A percentile compares a stretch with the other conserved stretches of the same genome.
Evolutionary conservation across 53 echinoderm and acorn worm species (phyloP).

Genomic region (Apostichopus leukothele): DNA sequence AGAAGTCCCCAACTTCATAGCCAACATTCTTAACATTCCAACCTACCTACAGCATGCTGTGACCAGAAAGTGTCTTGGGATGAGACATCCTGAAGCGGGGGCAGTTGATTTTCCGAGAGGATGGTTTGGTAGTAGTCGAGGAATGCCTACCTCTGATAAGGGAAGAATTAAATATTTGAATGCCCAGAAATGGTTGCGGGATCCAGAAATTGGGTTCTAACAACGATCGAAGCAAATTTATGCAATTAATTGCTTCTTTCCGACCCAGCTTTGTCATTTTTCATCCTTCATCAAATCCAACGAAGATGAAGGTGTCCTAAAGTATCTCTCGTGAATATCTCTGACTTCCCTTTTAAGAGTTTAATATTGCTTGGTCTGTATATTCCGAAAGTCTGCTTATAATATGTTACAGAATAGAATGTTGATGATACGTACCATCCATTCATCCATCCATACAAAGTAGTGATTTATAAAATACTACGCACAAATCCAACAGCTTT

Average conservation of each 20-base stretch:
- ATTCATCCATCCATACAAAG: too few species aligned
- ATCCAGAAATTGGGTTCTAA: constrained; percentile 1
- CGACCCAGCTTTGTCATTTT: background rate
- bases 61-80: constrained; percentile 51
- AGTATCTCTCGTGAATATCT: too few species aligned
- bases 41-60: constrained; percentile 36
- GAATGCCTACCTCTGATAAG: constrained; percentile 32
- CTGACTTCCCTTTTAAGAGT: too few species aligned
- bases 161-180: background rate
- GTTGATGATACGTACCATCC: too few species aligned
- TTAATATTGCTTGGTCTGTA: too few species aligned
- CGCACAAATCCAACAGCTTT: too few species aligned
- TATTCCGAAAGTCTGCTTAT: too few species aligned
- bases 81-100: constrained; percentile 41
- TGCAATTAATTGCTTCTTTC: background rate
- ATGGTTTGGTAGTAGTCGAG: background rate
- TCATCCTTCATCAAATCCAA: background rate
- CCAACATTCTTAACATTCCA: constrained; percentile 33
- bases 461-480: too few species aligned
- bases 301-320: too few species aligned
- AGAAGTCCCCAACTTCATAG: constrained; percentile 16
- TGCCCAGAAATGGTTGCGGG: constrained; percentile 25
- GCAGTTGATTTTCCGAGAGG: constrained; percentile 28
- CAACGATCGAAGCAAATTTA: constrained; percentile 10
- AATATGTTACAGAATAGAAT: too few species aligned